phyloP scores from a whole-genome alignment of 2,888 invertebrate genomes.

The Pristionchus fissidentatus region DNA sequence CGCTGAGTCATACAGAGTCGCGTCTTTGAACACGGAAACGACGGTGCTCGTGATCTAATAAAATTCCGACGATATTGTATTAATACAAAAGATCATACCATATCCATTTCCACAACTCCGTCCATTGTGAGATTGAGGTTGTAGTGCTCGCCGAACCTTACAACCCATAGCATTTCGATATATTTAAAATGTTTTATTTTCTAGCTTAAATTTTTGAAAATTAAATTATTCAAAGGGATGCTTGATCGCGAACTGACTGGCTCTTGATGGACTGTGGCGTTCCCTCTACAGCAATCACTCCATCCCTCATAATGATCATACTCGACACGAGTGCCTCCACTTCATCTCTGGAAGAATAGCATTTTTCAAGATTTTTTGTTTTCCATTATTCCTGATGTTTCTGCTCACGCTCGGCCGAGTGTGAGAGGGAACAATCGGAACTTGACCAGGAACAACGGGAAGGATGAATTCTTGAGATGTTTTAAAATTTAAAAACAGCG shows the following conservation, averaged over 20 bases:
- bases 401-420: too few relatives aligned
- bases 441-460: too few relatives aligned
- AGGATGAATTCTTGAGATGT: too few relatives aligned
- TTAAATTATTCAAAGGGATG: background rate
- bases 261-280: slow-evolving; percentile 69
- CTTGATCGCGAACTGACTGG: background rate
- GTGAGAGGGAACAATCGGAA: too few relatives aligned
- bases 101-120: background rate
- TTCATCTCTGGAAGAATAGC: slow-evolving; percentile 52
- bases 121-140: background rate
- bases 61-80: background rate
- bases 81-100: background rate
- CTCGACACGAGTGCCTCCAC: slow-evolving; percentile 70
- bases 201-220: too few relatives aligned
- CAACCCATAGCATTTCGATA: background rate
- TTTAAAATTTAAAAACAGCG: background rate
- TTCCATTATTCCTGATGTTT: too few relatives aligned
- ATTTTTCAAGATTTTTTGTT: background rate
- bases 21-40: background rate
- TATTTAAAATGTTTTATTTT: too few relatives aligned
- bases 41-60: background rate
- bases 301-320: slow-evolving; percentile 72
- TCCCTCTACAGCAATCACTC: slow-evolving; percentile 70
- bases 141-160: slow-evolving; percentile 39
- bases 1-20: background rate